These are phyloP conservation scores for Thera britannica DNA, from an alignment of 2,888 invertebrate species.

Conservation along the genomic window DNA sequence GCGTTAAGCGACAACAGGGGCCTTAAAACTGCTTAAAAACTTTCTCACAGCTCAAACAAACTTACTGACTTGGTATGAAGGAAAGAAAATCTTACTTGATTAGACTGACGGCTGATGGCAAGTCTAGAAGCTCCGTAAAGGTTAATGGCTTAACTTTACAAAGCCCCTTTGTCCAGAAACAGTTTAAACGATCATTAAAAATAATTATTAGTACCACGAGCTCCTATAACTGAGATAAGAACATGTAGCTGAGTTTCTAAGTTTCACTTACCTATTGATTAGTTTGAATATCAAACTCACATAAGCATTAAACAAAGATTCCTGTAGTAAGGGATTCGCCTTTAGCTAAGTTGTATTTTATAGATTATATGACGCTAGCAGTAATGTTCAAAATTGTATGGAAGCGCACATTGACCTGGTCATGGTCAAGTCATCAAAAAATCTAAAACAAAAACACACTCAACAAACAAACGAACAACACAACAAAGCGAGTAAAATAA, in stretches of 20 bases:
- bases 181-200: constrained; percentile 39
- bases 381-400: too few species aligned
- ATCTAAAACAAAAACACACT: too few species aligned
- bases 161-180: constrained; percentile 41
- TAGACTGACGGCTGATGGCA: neutral
- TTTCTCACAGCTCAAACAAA: too few species aligned
- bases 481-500: too few species aligned
- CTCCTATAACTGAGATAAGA: neutral
- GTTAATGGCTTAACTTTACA: constrained; percentile 42
- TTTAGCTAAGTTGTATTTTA: neutral
- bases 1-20: too few species aligned
- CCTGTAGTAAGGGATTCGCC: neutral
- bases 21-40: too few species aligned
- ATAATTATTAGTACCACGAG: constrained; percentile 36
- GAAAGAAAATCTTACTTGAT: neutral
- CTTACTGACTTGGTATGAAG: too few species aligned
- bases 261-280: constrained; percentile 7
- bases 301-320: neutral
- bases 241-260: constrained; percentile 8
- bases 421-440: too few species aligned
- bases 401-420: too few species aligned
- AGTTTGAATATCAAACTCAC: neutral
- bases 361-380: neutral
- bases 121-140: constrained; percentile 22
- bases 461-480: too few species aligned